Evolutionary conservation across 2,113 vertebrate species (phyloP).

Genomic region (Paedocypris sp.): DNA sequence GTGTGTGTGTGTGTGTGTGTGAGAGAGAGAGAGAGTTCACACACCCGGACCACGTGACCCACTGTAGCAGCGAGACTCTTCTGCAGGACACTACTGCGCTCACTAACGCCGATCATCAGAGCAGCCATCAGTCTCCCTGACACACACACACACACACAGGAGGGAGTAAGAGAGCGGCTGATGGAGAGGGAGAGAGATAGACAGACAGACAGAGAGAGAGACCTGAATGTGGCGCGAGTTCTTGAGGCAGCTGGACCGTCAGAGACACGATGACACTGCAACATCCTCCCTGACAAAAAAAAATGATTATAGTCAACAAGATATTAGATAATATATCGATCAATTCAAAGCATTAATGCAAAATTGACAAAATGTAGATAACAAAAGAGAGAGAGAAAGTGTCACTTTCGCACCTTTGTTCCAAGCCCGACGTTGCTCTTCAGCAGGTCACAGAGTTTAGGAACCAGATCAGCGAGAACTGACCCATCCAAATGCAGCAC

Average conservation of each 20-base stretch:
- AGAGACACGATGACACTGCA: slow-evolving; percentile 91
- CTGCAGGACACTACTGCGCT: slow-evolving; percentile 83
- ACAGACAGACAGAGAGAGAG: too few relatives aligned
- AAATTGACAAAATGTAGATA: too few relatives aligned
- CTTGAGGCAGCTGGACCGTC: slow-evolving; percentile 92
- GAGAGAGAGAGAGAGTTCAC: too few relatives aligned
- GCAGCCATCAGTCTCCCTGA: slow-evolving; percentile 93
- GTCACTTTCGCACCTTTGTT: slow-evolving; percentile 96
- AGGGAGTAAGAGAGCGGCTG: too few relatives aligned
- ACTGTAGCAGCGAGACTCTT: slow-evolving; percentile 89
- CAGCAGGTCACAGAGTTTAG: slow-evolving; percentile 84
- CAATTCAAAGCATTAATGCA: too few relatives aligned
- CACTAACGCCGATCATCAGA: slow-evolving; percentile 79
- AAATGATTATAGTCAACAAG: too few relatives aligned
- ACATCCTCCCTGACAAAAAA: slow-evolving; percentile 79
- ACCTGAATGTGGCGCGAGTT: slow-evolving; percentile 90
- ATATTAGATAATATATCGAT: too few relatives aligned
- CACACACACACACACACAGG: background rate
- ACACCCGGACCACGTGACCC: slow-evolving; percentile 89
- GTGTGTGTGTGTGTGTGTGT: background rate
- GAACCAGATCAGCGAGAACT: slow-evolving; percentile 82
- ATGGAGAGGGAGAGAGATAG: too few relatives aligned
- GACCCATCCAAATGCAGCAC: slow-evolving; percentile 89
- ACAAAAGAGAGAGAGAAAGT: background rate
- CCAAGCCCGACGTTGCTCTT: slow-evolving; percentile 90